Evolutionary conservation across 2,888 invertebrate species (phyloP).

Genomic region (Hyposoter dolosus): DNA sequence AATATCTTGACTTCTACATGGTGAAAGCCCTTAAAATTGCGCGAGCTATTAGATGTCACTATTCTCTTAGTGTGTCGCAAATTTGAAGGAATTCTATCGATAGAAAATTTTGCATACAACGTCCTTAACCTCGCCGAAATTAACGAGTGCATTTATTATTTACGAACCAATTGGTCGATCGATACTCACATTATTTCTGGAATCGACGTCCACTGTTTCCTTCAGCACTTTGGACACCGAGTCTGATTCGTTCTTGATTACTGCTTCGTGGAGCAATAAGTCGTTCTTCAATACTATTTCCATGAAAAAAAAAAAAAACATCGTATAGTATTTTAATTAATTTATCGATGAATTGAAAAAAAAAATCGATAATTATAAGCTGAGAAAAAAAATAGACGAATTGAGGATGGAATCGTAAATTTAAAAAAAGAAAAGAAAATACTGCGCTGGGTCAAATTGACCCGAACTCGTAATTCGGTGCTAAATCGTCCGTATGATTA

Average conservation of each 20-base stretch:
- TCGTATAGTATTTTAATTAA: neutral
- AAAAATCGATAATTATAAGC: neutral
- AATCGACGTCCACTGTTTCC: conserved; percentile 90
- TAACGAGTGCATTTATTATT: neutral
- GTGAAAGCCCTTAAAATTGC: no score
- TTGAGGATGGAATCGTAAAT: no score
- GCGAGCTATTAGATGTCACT: no score
- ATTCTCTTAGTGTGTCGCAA: no score
- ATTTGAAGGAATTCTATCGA: no score
- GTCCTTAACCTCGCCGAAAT: neutral
- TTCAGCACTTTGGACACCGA: conserved; percentile 88
- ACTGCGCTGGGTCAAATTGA: no score
- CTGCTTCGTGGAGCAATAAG: conserved; percentile 90
- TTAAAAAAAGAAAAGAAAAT: no score
- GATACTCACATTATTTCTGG: conserved; percentile 89
- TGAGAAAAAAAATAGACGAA: neutral
- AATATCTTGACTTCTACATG: no score
- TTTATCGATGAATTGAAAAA: no score
- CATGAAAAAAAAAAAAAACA: neutral
- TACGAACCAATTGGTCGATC: conserved; percentile 2
- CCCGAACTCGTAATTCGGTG: no score
- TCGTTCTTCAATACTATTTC: conserved; percentile 88
- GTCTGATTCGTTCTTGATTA: conserved; percentile 90
- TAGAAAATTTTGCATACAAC: no score
- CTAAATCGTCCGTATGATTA: no score